Evolutionary conservation across 1,140 invertebrate species (phyloP).

Genomic region (Cyrtorhinus lividipennis): DNA sequence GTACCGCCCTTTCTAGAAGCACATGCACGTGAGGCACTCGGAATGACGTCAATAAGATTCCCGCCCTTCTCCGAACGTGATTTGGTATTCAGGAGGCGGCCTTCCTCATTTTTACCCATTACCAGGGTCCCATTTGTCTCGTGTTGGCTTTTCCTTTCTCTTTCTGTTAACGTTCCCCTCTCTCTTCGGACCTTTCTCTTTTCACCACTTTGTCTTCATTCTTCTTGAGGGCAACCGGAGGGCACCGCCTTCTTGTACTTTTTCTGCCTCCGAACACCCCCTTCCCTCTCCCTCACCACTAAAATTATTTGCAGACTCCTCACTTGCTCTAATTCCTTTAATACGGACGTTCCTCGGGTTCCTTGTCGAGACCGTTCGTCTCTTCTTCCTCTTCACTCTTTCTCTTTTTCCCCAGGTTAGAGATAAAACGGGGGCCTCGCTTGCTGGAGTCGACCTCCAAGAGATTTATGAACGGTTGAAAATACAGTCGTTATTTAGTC

Average conservation of each 20-base stretch:
- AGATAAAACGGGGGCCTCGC: not conserved
- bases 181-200: too few relatives aligned
- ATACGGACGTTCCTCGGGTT: too few relatives aligned
- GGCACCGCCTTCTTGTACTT: not conserved
- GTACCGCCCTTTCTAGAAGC: not conserved
- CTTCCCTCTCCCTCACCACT: not conserved
- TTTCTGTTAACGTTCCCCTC: slow-evolving; percentile 1
- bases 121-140: slow-evolving; percentile 13
- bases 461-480: not conserved
- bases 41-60: slow-evolving; percentile 1
- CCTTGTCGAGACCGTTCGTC: not conserved
- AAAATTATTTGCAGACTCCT: not conserved
- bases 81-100: slow-evolving; percentile 5
- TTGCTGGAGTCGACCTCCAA: not conserved
- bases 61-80: not conserved
- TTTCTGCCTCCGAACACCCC: not conserved
- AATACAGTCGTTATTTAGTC: not conserved
- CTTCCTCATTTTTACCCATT: slow-evolving; percentile 15
- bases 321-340: not conserved
- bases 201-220: slow-evolving; percentile 15
- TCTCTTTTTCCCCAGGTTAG: too few relatives aligned
- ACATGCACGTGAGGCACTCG: not conserved
- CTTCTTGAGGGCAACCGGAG: not conserved
- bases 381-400: not conserved
- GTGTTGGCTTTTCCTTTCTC: slow-evolving; percentile 4